Evolutionary conservation across 2,888 invertebrate genomes (phyloP).

Genomic region (Pasiphila rectangulata): DNA sequence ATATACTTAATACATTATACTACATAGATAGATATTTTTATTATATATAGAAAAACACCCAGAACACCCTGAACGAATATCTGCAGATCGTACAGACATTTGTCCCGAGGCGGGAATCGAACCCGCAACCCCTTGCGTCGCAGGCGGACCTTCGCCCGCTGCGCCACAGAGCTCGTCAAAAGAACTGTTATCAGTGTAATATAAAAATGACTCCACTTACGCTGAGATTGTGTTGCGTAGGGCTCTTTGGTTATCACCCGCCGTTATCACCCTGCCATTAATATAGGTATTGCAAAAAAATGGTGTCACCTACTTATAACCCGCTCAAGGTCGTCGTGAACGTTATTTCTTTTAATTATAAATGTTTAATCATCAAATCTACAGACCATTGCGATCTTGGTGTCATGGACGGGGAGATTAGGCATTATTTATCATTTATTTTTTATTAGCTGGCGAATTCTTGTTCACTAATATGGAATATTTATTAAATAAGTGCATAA

Average conservation of each 20-base stretch:
- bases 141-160: no score
- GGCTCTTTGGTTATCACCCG: conserved; percentile 49
- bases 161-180: no score
- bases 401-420: conserved; percentile 66
- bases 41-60: no score
- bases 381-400: conserved; percentile 49
- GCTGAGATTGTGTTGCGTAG: conserved; percentile 36
- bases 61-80: no score
- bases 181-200: no score
- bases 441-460: background rate
- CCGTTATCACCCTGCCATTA: conserved; percentile 46
- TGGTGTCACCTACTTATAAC: conserved; percentile 72
- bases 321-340: conserved; percentile 69
- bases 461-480: background rate
- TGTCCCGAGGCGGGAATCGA: no score
- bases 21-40: no score
- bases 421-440: background rate
- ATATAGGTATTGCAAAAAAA: conserved; percentile 53
- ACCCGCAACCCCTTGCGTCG: no score
- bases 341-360: conserved; percentile 48
- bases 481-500: background rate
- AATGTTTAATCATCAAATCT: conserved; percentile 54
- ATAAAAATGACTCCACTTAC: conserved; percentile 3
- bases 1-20: no score
- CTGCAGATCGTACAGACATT: no score